Percentiles rank a stretch among this genome's conserved stretches.
Evolutionary conservation across 2,797 vertebrate species (phyloP).

Genomic region (Cuculus canorus): DNA sequence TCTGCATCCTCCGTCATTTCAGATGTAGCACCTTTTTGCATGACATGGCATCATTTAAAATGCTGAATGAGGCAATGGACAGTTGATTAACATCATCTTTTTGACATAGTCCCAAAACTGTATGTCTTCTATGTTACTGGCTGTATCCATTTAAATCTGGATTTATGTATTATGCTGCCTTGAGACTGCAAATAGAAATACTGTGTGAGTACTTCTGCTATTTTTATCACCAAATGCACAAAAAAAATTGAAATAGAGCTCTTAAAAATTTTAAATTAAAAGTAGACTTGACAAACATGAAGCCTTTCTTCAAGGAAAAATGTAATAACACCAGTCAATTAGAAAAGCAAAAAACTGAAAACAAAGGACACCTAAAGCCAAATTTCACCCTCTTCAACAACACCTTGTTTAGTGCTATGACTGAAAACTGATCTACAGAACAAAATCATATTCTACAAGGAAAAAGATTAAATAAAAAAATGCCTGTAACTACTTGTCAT

Average conservation of each 20-base stretch:
- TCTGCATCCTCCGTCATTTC: background rate
- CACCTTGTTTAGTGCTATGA: background rate
- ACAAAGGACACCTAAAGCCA: background rate
- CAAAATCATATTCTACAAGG: background rate
- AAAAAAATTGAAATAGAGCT: background rate
- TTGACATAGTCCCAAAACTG: background rate
- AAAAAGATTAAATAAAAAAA: background rate
- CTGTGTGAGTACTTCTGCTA: background rate
- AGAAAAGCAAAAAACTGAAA: background rate
- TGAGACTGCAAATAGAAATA: constrained; percentile 15
- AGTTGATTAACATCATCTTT: background rate
- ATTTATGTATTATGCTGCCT: background rate
- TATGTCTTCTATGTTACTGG: background rate
- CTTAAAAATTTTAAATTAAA: background rate
- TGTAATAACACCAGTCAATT: background rate
- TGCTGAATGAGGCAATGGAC: background rate
- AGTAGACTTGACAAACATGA: background rate
- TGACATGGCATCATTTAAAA: background rate
- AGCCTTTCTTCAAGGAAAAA: background rate
- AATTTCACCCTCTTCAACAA: background rate
- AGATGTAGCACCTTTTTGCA: background rate
- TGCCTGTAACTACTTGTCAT: background rate
- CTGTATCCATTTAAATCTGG: background rate
- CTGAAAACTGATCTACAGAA: background rate
- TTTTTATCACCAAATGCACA: constrained; percentile 22